Conservation (phyloP, 2,888 invertebrate species). For the Bellardia bayeri region DNA sequence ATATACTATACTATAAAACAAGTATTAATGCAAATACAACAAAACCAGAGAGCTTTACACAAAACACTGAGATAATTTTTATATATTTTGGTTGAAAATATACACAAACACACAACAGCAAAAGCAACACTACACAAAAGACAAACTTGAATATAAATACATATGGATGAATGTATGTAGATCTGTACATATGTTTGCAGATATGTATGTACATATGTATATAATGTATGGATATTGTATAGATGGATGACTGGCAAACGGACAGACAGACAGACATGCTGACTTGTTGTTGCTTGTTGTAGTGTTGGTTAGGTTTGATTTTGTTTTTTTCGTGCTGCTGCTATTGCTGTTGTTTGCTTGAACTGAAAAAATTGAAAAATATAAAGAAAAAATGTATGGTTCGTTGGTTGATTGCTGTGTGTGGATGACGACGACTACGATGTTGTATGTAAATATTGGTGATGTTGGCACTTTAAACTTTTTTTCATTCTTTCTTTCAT, state of each 20-base stretch:
- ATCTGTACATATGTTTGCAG: neutral
- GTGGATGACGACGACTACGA: conserved; percentile 52
- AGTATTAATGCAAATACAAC: conserved; percentile 17
- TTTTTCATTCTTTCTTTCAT: conserved; percentile 37
- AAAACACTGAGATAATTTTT: conserved; percentile 45
- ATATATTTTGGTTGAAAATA: conserved; percentile 12
- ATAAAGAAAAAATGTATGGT: conserved; percentile 52
- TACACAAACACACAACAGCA: neutral
- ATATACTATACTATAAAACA: no score
- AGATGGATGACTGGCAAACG: conserved; percentile 24
- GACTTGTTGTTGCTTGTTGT: conserved; percentile 26
- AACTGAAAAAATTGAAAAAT: conserved; percentile 50
- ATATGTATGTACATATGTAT: conserved; percentile 23
- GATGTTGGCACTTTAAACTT: conserved; percentile 72
- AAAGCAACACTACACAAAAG: neutral
- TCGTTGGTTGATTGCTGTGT: conserved; percentile 53
- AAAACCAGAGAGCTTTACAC: conserved; percentile 50
- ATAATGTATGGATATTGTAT: conserved; percentile 60
- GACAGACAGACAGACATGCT: neutral
- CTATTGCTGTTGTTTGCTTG: conserved; percentile 56
- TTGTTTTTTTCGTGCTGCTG: conserved; percentile 38
- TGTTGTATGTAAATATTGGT: conserved; percentile 73
- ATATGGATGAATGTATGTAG: no score
- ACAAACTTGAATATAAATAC: neutral
- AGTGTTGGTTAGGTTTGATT: conserved; percentile 33